Evolutionary conservation across 2,888 invertebrate species (phyloP).

Genomic region (Platypus cylindrus): DNA sequence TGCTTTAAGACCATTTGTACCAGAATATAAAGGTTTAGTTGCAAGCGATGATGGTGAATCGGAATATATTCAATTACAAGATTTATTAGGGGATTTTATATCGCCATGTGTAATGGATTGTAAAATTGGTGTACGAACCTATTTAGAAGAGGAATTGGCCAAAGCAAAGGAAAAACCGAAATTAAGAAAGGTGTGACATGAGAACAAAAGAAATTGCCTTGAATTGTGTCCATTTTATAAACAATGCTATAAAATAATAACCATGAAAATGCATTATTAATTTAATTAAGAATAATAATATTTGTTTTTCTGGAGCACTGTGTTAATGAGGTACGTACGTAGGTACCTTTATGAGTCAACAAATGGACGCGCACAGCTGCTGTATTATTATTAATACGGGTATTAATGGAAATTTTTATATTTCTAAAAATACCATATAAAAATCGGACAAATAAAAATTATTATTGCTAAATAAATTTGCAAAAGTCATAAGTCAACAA

Average conservation of each 20-base stretch:
- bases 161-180: constrained; percentile 93
- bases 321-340: background rate
- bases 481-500: no score
- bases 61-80: constrained; percentile 84
- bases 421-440: no score
- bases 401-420: no score
- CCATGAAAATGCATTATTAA: background rate
- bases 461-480: no score
- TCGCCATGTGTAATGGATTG: constrained; percentile 96
- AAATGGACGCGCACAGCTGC: no score
- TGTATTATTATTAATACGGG: no score
- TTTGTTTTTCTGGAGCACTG: no score
- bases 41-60: constrained; percentile 68
- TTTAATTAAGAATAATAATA: background rate
- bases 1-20: constrained; percentile 76
- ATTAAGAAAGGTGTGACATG: constrained; percentile 66
- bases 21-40: constrained; percentile 83
- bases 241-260: no score
- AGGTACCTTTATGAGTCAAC: no score
- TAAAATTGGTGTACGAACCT: constrained; percentile 89
- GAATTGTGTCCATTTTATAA: no score
- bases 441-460: no score
- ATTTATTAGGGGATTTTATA: constrained; percentile 79
- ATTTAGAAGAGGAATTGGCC: constrained; percentile 86
- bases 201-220: no score